A percentile compares a stretch with the other conserved stretches of the same genome.
phyloP scores from a whole-genome alignment of 2,797 vertebrate genomes.

The Graptemys geographica region DNA sequence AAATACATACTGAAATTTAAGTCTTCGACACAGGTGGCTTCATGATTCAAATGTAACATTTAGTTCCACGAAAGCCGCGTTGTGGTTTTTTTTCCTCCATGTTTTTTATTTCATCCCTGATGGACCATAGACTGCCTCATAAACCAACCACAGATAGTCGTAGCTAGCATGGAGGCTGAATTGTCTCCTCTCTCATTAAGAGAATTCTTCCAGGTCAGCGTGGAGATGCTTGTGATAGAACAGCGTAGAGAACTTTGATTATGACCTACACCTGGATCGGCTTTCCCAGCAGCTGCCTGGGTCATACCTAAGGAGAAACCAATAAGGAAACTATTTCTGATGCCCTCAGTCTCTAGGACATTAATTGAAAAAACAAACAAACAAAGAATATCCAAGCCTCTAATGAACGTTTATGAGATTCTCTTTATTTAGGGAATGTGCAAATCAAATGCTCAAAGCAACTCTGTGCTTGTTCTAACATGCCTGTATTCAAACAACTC shows the following conservation, averaged over 20 bases:
- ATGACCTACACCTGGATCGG: conserved; percentile 14
- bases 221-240: conserved; percentile 15
- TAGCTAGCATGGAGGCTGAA: neutral
- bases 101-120: conserved; percentile 54
- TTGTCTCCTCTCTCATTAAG: conserved; percentile 43
- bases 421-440: conserved; percentile 12
- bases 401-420: conserved; percentile 20
- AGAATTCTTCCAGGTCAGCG: conserved; percentile 30
- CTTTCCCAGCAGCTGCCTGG: conserved; percentile 42
- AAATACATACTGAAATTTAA: conserved; percentile 80
- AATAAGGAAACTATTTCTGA: conserved; percentile 46
- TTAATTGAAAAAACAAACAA: conserved; percentile 22
- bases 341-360: conserved; percentile 44
- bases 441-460: conserved; percentile 6
- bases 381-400: conserved; percentile 11
- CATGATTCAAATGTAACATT: conserved; percentile 54
- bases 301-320: conserved; percentile 31
- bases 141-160: conserved; percentile 50
- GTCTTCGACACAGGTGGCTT: conserved; percentile 76
- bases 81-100: conserved; percentile 3
- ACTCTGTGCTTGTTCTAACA: neutral
- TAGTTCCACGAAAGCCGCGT: conserved; percentile 57
- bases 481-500: neutral
- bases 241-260: neutral
- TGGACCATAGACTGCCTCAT: conserved; percentile 17